Percentiles rank a stretch among this genome's conserved stretches.
These are phyloP conservation scores for Anser cygnoides DNA, from an alignment of 2,113 vertebrate genomes.

Conservation along the genomic window DNA sequence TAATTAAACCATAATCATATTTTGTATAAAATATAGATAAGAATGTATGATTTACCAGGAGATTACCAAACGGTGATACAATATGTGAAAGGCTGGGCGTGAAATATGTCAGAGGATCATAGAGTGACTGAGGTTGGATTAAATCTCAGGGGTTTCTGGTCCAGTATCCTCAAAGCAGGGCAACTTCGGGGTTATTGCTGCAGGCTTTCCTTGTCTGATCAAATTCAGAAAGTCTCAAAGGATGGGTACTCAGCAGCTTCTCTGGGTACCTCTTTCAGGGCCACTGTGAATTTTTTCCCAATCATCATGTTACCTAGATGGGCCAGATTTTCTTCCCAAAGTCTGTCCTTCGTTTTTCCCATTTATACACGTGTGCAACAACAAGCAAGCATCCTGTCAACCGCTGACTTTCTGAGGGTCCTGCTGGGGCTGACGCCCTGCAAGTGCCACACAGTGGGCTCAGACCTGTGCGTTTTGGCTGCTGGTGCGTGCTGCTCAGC, in stretches of 20 bases:
- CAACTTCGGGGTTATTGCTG: neutral
- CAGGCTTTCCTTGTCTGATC: neutral
- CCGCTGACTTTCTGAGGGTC: neutral
- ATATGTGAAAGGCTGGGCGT: neutral
- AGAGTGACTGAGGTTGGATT: neutral
- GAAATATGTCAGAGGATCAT: neutral
- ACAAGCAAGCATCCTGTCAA: neutral
- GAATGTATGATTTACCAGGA: neutral
- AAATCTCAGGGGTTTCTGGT: neutral
- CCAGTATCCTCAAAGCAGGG: neutral
- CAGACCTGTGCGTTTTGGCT: accelerated
- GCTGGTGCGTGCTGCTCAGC: neutral
- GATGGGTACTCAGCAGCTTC: neutral
- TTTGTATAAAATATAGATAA: neutral
- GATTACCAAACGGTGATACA: neutral
- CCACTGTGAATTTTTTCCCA: neutral
- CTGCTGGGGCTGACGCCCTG: neutral
- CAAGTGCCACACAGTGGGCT: accelerated
- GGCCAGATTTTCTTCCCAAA: neutral
- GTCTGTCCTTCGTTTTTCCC: neutral
- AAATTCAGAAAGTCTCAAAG: neutral
- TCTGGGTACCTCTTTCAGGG: neutral
- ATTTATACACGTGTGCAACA: neutral
- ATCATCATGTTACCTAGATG: neutral
- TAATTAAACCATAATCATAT: neutral